Evolutionary conservation across 2,888 invertebrate genomes (phyloP).

Genomic region (Cataglyphis altisquamis): DNA sequence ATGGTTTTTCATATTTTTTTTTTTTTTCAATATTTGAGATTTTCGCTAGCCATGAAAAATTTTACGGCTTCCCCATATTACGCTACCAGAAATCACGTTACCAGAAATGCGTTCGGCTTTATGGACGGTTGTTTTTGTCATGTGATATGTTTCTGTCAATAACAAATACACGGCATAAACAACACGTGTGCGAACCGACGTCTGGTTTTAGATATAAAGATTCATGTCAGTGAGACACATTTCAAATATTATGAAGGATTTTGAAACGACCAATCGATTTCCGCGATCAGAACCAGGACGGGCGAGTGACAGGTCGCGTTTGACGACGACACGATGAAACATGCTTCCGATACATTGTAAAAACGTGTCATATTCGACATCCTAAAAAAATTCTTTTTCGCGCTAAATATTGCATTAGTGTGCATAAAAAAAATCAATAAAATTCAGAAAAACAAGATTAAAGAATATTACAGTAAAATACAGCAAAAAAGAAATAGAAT

Average conservation of each 20-base stretch:
- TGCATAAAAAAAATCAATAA: slow-evolving; percentile 36
- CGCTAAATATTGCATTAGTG: slow-evolving; percentile 16
- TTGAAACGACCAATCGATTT: slow-evolving; percentile 56
- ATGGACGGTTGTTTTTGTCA: slow-evolving; percentile 48
- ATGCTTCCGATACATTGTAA: slow-evolving; percentile 53
- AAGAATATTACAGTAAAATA: background rate
- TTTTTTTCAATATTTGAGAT: background rate
- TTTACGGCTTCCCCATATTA: slow-evolving; percentile 30
- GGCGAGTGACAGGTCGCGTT: slow-evolving; percentile 53
- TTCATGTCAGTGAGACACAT: slow-evolving; percentile 50
- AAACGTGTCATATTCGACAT: slow-evolving; percentile 46
- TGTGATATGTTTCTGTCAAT: slow-evolving; percentile 56
- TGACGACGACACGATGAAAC: slow-evolving; percentile 57
- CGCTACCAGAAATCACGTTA: slow-evolving; percentile 31
- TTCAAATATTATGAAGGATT: slow-evolving; percentile 56
- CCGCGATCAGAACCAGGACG: slow-evolving; percentile 49
- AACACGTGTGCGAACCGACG: slow-evolving; percentile 30
- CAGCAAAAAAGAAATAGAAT: background rate
- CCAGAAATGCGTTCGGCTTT: slow-evolving; percentile 42
- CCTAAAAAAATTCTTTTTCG: slow-evolving; percentile 21
- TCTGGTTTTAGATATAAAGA: slow-evolving; percentile 49
- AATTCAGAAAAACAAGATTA: slow-evolving; percentile 24
- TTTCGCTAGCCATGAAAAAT: slow-evolving; percentile 3
- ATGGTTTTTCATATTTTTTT: background rate
- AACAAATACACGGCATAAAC: slow-evolving; percentile 47